Conservation (phyloP, 1,140 invertebrate genomes). For the Eciton burchellii region DNA sequence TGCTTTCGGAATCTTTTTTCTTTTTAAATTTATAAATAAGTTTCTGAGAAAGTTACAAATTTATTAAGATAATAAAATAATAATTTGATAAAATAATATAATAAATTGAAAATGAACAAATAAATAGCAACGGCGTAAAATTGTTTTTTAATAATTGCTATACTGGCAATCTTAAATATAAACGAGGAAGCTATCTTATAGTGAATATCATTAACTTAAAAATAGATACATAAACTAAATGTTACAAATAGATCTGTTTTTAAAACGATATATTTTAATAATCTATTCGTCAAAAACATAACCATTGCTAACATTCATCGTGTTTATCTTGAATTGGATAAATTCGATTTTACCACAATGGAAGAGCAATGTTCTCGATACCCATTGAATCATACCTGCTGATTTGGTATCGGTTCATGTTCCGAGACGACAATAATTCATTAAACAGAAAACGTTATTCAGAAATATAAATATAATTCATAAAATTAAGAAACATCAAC, state of each 20-base stretch:
- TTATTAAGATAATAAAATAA: not conserved
- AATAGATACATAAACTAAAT: not conserved
- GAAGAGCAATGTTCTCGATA: conserved; percentile 50
- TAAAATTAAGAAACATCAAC: no score
- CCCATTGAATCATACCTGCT: conserved; percentile 67
- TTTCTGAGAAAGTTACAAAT: not conserved
- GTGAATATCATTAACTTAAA: not conserved
- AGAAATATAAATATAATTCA: not conserved
- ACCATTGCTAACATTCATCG: conserved; percentile 46
- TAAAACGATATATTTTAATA: not conserved
- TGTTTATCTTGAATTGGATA: conserved; percentile 1
- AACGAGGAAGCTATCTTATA: conserved; percentile 21
- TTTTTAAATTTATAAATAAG: not conserved
- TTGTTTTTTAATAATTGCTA: not conserved
- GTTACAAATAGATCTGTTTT: not conserved
- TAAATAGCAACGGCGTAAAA: not conserved
- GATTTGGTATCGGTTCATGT: conserved; percentile 55
- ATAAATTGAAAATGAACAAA: no score
- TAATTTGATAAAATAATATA: conserved; percentile 8
- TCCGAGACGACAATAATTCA: conserved; percentile 57
- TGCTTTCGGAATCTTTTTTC: not conserved
- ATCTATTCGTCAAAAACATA: not conserved
- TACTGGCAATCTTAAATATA: conserved; percentile 5
- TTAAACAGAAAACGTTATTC: not conserved
- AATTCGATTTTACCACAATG: conserved; percentile 26